These are phyloP conservation scores for Mythimna loreyi DNA, from an alignment of 2,888 invertebrate species.

Conservation along the genomic window DNA sequence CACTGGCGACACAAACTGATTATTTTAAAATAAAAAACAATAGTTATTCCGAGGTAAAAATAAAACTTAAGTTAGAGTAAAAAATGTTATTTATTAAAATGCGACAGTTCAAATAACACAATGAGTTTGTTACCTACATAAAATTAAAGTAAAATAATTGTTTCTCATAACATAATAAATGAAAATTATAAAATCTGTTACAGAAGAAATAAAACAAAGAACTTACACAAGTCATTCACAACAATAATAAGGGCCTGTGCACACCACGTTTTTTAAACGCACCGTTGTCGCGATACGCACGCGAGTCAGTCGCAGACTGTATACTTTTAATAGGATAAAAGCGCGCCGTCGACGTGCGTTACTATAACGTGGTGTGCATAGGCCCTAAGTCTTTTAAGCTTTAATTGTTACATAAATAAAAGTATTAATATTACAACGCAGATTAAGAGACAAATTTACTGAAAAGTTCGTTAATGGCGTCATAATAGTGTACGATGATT, in stretches of 20 bases:
- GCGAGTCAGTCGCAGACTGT: too few species aligned
- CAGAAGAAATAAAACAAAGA: slow-evolving; percentile 52
- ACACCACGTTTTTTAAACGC: too few species aligned
- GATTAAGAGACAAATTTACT: slow-evolving; percentile 76
- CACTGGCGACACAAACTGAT: too few species aligned
- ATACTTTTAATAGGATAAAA: too few species aligned
- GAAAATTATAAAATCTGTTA: slow-evolving; percentile 58
- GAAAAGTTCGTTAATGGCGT: slow-evolving; percentile 76
- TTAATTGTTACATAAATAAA: slow-evolving; percentile 44
- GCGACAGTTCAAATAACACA: slow-evolving; percentile 71
- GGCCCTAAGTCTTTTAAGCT: slow-evolving; percentile 62
- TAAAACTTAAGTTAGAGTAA: slow-evolving; percentile 40
- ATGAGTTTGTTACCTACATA: slow-evolving; percentile 73
- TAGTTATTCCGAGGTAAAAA: neutral
- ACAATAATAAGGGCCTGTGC: too few species aligned
- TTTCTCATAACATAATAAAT: slow-evolving; percentile 44
- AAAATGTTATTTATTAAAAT: slow-evolving; percentile 75
- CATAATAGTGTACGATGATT: slow-evolving; percentile 91
- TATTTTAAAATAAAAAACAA: neutral
- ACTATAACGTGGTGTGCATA: too few species aligned
- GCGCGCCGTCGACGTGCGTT: too few species aligned
- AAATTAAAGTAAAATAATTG: slow-evolving; percentile 63
- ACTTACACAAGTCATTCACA: slow-evolving; percentile 52
- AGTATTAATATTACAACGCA: slow-evolving; percentile 23
- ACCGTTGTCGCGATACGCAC: too few species aligned